Evolutionary conservation across 2,797 vertebrate genomes (phyloP).

Genomic region (Chaetodon trifasciatus): DNA sequence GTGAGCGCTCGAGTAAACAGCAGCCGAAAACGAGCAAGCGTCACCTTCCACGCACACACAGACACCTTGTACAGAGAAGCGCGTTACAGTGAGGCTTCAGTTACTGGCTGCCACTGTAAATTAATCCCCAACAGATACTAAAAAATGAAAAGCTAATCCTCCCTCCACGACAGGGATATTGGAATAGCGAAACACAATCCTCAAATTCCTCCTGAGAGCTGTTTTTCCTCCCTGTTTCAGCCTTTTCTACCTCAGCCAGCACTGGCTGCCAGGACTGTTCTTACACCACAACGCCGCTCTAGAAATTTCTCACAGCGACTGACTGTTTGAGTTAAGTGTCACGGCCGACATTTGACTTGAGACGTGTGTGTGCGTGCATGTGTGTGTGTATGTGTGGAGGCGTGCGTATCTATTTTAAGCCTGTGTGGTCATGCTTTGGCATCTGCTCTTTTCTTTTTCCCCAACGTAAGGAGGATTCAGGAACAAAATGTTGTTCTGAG

Average conservation of each 20-base stretch:
- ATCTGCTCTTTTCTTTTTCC: neutral
- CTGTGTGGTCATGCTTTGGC: conserved; percentile 35
- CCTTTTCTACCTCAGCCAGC: conserved; percentile 51
- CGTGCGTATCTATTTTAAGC: conserved; percentile 44
- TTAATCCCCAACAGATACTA: conserved; percentile 71
- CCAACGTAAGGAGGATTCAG: conserved; percentile 15
- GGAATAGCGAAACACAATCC: conserved; percentile 62
- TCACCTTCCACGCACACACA: conserved; percentile 19
- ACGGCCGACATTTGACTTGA: conserved; percentile 44
- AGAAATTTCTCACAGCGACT: conserved; percentile 55
- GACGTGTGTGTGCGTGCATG: conserved; percentile 1
- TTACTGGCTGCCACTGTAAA: conserved; percentile 75
- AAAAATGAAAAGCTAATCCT: conserved; percentile 70
- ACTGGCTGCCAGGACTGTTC: conserved; percentile 42
- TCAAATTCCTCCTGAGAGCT: conserved; percentile 65
- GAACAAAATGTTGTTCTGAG: conserved; percentile 18
- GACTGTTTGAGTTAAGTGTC: conserved; percentile 36
- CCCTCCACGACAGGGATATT: conserved; percentile 63
- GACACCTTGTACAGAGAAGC: conserved; percentile 23
- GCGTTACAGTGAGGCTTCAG: conserved; percentile 57
- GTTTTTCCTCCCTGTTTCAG: conserved; percentile 46
- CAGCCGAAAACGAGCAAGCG: neutral
- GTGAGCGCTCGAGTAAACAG: conserved; percentile 54
- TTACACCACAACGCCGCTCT: conserved; percentile 30
- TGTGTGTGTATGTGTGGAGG: neutral